Base-by-base conservation (phyloP, 2,888 invertebrate genomes). In the Andrena bicolor region DNA sequence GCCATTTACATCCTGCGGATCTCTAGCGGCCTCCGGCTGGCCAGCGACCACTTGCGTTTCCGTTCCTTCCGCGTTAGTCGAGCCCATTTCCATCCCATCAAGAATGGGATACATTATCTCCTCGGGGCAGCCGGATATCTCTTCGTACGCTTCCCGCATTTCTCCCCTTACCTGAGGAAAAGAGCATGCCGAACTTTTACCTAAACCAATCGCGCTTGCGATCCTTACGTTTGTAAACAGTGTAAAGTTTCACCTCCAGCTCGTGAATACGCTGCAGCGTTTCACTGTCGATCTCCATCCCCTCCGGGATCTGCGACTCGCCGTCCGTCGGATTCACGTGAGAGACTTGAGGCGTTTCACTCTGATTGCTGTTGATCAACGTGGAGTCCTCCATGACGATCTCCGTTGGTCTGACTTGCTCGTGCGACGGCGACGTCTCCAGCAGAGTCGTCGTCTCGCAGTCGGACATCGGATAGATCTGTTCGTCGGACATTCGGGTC, bases 281-380 rank as follows among this genome's bases (percentile, higher is more conserved):
- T 83, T 93, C 93, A 35, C 92, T 93, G 64, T 93, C 93, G 53
- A 93, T 93, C 73, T 93, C 93, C 92, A 93, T 93, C 71, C 92
- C 93, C 78, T 93, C 93, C 23, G 93, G 93, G 72, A 93, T 91
- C 68, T 93, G 93, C 0, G 92, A 88, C 63, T 92, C 93, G 0
- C 90, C 83, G 35, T 93, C 93, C 3, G 88, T 80, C 2, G 87
- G 83, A 69, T 81, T 86, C 7, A 90, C 90, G 3, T 88, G 83
- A 6, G 89, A 63, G 16, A 86, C 85, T 32, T 86, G 89, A n/a
- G 76, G 56, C 13, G 86, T 78, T 58, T 90, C 89, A 2, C 73
- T 58, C 58, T 82, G 88, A 81, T 83, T 87, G 32, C 65, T 87
- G 2, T 70, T 84, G 7, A 88, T 87, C 51, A 89, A 56, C 51